phyloP scores from a whole-genome alignment of 2,888 invertebrate genomes.

The Operophtera brumata region DNA sequence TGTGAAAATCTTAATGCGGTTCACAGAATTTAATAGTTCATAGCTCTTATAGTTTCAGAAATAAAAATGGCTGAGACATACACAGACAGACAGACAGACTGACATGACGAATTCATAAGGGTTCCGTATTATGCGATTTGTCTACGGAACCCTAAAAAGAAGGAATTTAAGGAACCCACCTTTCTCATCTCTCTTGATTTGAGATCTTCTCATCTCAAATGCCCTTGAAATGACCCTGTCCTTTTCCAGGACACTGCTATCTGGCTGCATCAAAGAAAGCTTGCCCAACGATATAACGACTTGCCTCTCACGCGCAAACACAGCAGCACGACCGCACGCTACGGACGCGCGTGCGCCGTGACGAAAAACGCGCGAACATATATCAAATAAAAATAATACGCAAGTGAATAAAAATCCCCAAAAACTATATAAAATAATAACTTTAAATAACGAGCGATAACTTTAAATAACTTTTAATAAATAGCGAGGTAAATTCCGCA shows the following conservation, averaged over 20 bases:
- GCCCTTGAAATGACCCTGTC: constrained; percentile 31
- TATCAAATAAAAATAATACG: background rate
- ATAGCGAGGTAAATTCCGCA: background rate
- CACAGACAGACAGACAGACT: too few species aligned
- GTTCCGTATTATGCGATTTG: too few species aligned
- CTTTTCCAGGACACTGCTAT: constrained; percentile 22
- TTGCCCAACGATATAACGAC: constrained; percentile 33
- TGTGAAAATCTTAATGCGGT: too few species aligned
- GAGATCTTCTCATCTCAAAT: background rate
- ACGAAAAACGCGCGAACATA: constrained; percentile 35
- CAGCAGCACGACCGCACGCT: constrained; percentile 39
- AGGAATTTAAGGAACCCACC: too few species aligned
- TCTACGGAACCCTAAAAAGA: too few species aligned
- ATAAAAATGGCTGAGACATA: too few species aligned
- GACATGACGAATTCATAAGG: too few species aligned
- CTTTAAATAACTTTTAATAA: too few species aligned
- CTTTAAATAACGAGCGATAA: too few species aligned
- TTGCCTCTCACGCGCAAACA: constrained; percentile 39
- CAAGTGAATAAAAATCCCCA: background rate
- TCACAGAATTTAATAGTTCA: too few species aligned
- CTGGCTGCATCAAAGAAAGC: constrained; percentile 38
- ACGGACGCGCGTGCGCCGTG: constrained; percentile 46
- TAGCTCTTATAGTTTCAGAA: too few species aligned
- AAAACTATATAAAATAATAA: background rate
- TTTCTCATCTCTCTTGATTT: too few species aligned